phyloP scores from a whole-genome alignment of 2,113 vertebrate species.

The Leucosticte australis region DNA sequence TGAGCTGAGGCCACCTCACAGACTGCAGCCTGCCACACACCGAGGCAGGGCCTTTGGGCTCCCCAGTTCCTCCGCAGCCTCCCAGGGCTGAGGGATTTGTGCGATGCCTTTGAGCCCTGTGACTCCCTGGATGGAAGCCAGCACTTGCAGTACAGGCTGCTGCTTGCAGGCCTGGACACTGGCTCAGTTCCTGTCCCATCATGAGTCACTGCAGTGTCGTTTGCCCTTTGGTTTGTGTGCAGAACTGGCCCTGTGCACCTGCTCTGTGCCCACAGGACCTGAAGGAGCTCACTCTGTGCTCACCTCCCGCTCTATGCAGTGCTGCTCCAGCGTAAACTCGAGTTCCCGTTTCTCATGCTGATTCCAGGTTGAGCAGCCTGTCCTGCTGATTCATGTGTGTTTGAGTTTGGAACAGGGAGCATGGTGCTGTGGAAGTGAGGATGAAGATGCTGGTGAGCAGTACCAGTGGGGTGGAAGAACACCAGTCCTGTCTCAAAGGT shows the following conservation, averaged over 20 bases:
- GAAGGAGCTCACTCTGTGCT: neutral
- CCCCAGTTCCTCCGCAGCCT: rapidly evolving
- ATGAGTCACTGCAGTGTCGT: rapidly evolving
- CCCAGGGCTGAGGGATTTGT: neutral
- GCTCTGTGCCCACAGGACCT: neutral
- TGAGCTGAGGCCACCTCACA: rapidly evolving
- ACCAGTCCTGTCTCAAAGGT: neutral
- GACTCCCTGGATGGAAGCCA: neutral
- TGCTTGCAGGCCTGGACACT: rapidly evolving
- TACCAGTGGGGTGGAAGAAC: neutral
- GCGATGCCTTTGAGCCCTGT: neutral
- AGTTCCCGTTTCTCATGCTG: neutral
- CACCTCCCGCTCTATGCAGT: neutral
- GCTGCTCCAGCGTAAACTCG: neutral
- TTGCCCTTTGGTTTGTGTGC: neutral
- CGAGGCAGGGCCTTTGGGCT: neutral
- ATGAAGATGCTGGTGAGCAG: neutral
- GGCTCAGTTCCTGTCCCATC: neutral
- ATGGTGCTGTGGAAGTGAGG: neutral
- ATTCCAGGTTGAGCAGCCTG: neutral
- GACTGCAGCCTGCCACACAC: neutral
- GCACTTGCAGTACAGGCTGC: rapidly evolving
- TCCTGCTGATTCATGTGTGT: rapidly evolving
- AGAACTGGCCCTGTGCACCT: neutral
- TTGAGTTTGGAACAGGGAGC: neutral